Base-by-base conservation (phyloP, 2,797 vertebrate species). In the Acanthornis magna region DNA sequence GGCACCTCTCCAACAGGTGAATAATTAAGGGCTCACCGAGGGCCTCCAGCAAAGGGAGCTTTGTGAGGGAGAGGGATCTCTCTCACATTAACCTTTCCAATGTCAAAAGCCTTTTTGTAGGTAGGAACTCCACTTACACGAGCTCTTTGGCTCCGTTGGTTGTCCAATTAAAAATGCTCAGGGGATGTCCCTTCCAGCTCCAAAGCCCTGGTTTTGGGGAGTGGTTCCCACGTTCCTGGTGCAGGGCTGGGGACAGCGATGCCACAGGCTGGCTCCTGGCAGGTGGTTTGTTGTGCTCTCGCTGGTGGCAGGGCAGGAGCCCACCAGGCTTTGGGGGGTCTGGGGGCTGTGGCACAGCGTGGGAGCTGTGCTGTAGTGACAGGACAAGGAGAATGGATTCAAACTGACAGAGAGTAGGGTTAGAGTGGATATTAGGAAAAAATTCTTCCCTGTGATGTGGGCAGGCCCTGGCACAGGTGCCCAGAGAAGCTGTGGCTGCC, bases 1-100 rank as follows among this genome's bases (percentile, higher is more conserved):
- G 92, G 87, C 85, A 76, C 53, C 89, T 96, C 79, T 96, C 95
- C 95, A 95, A 91, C 95, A 97, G 95, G 95, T 96, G 92, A 96
- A 96, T 97, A 93, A 94, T 96, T 94, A 95, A 96, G 91, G 88
- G 89, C 91, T 95, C 72, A 73, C 43, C 29, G 34, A 29, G 48
- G 81, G 92, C 87, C 73, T 84, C 42, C 77, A 93, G 92, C 79
- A 92, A 96, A 96, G 94, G 62, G 62, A 92, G 79, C 95, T 96
- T 95, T 94, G 96, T 95, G 88, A 92, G 82, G 51, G 43, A 94
- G 60, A 87, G 30, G 7, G 86, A 92, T 94, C 82, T 92, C 88
- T 80, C 72, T 95, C 84, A 57, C 82, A 63, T 91, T 96, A 95
- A 97, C 92, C 94, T 96, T 97, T 95, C 94, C 92, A 96, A 88